Percentiles rank a stretch among this genome's conserved stretches.
phyloP scores from a whole-genome alignment of 2,797 vertebrate species.

The Decapterus maruadsi region DNA sequence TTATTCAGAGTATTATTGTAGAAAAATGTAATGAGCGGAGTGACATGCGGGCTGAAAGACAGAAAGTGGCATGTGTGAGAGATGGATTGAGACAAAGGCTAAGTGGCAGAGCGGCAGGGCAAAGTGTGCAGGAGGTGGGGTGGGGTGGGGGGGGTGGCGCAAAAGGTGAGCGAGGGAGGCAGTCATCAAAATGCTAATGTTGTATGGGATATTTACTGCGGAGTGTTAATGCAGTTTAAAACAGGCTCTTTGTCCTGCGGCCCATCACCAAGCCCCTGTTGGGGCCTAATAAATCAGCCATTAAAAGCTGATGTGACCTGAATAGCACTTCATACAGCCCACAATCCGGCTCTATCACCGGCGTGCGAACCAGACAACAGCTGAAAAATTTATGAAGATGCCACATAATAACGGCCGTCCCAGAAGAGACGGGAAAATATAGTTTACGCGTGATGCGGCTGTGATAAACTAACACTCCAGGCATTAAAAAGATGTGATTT shows the following conservation, averaged over 20 bases:
- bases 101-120: conserved; percentile 44
- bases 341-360: conserved; percentile 55
- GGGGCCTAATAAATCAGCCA: conserved; percentile 83
- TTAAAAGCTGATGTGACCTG: conserved; percentile 86
- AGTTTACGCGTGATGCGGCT: conserved; percentile 1
- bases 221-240: conserved; percentile 86
- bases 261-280: conserved; percentile 77
- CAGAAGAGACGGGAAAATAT: conserved; percentile 50
- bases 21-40: conserved; percentile 19
- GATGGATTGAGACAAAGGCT: conserved; percentile 53
- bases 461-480: conserved; percentile 40
- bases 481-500: conserved; percentile 21
- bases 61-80: conserved; percentile 27
- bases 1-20: conserved; percentile 12
- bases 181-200: conserved; percentile 86
- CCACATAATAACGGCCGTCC: conserved; percentile 57
- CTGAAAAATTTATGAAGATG: conserved; percentile 83
- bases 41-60: conserved; percentile 15
- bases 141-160: neutral
- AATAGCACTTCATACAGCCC: conserved; percentile 77
- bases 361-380: conserved; percentile 70
- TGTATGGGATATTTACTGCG: conserved; percentile 83
- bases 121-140: conserved; percentile 26
- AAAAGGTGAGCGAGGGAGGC: conserved; percentile 69
- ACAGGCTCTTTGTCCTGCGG: conserved; percentile 81